These are phyloP conservation scores for Patella depressa DNA, from an alignment of 2,888 invertebrate genomes.

Conservation along the genomic window DNA sequence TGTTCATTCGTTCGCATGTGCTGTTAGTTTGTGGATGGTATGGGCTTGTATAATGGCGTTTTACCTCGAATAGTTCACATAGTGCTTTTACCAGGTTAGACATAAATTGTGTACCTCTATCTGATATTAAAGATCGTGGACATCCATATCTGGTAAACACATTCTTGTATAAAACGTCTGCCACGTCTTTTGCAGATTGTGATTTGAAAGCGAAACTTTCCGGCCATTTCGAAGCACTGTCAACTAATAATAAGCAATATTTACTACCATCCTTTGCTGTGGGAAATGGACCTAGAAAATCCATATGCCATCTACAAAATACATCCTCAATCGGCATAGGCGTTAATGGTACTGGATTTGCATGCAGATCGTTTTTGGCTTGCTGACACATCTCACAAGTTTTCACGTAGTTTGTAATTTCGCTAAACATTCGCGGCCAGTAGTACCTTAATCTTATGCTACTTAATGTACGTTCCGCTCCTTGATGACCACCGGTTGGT, in stretches of 20 bases:
- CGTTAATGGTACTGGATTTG: constrained; percentile 26
- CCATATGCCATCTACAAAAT: no score
- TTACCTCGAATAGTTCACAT: constrained; percentile 17
- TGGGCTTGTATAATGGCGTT: neutral
- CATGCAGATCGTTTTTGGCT: constrained; percentile 21
- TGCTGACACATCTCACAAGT: constrained; percentile 31
- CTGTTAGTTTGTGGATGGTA: constrained; percentile 22
- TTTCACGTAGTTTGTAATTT: constrained; percentile 26
- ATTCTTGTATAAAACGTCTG: constrained; percentile 11
- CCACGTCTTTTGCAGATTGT: constrained; percentile 16
- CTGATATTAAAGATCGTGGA: constrained; percentile 28
- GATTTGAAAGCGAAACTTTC: constrained; percentile 23
- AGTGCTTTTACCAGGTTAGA: constrained; percentile 23
- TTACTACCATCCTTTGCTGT: no score
- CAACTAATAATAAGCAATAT: constrained; percentile 23
- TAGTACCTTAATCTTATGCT: constrained; percentile 27
- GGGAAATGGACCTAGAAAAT: no score
- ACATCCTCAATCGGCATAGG: no score
- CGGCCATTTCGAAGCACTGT: constrained; percentile 11
- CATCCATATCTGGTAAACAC: constrained; percentile 30
- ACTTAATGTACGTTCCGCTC: constrained; percentile 17
- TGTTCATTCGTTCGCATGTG: constrained; percentile 20
- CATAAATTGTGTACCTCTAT: constrained; percentile 36
- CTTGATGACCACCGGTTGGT: constrained; percentile 24
- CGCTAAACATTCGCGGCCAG: constrained; percentile 29